These are phyloP conservation scores for Prunella himalayana DNA, from an alignment of 2,113 vertebrate genomes.

Conservation along the genomic window DNA sequence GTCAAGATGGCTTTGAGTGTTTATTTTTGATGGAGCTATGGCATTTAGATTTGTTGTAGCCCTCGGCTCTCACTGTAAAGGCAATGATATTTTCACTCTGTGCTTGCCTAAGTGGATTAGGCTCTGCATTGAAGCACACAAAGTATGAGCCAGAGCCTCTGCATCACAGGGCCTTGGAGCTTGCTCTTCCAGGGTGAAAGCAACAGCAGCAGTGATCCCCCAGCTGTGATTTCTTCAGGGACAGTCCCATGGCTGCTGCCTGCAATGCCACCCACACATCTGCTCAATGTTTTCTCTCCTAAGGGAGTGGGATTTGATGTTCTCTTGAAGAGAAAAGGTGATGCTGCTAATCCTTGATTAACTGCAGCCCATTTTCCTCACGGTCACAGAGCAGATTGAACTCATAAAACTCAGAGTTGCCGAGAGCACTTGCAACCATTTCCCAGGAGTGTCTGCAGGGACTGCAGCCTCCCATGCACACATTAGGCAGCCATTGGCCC, in stretches of 20 bases:
- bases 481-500: accelerated
- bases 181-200: neutral
- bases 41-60: conserved; percentile 31
- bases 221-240: neutral
- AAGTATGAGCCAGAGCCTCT: neutral
- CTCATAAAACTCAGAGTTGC: neutral
- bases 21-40: conserved; percentile 33
- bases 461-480: neutral
- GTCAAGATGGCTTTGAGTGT: conserved; percentile 16
- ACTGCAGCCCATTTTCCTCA: neutral
- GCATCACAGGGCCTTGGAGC: neutral
- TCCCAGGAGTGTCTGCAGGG: neutral
- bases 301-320: neutral
- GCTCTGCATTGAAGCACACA: conserved; percentile 1
- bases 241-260: neutral
- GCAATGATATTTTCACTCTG: conserved; percentile 30
- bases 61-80: conserved; percentile 14
- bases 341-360: neutral
- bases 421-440: accelerated
- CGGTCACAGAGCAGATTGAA: neutral
- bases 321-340: neutral
- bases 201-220: neutral
- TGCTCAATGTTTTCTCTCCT: neutral
- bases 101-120: conserved; percentile 59
- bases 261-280: neutral